Evolutionary conservation across 2,888 invertebrate species (phyloP).

Genomic region (Gisinianus flammeolus): DNA sequence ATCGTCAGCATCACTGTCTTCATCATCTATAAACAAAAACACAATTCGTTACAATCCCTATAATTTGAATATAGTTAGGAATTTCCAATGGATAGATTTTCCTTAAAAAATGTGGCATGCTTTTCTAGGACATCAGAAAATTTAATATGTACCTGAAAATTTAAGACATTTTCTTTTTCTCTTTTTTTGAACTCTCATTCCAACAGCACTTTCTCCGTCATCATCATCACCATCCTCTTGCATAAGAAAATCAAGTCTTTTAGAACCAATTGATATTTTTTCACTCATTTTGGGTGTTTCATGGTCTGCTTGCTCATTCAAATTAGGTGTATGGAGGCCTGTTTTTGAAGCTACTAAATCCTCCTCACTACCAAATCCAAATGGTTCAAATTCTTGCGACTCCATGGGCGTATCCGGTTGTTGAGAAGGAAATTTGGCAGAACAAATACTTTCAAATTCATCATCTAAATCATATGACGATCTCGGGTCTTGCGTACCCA

Average conservation of each 20-base stretch:
- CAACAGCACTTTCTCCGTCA: slow-evolving; percentile 58
- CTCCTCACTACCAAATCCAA: slow-evolving; percentile 50
- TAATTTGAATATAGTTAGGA: too few relatives aligned
- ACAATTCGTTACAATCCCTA: too few relatives aligned
- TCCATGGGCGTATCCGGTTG: slow-evolving; percentile 59
- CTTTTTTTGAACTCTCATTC: slow-evolving; percentile 50
- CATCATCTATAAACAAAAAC: slow-evolving; percentile 33
- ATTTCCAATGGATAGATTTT: too few relatives aligned
- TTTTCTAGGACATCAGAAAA: too few relatives aligned
- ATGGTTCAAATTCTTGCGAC: slow-evolving; percentile 45
- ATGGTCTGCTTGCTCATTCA: background rate
- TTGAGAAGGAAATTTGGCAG: slow-evolving; percentile 67
- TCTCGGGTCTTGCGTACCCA: slow-evolving; percentile 8
- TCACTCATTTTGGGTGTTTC: slow-evolving; percentile 29
- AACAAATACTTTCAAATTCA: slow-evolving; percentile 62
- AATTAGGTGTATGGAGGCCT: background rate
- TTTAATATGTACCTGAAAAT: slow-evolving; percentile 64
- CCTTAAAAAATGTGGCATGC: too few relatives aligned
- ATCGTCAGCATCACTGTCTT: slow-evolving; percentile 27
- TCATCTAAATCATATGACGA: slow-evolving; percentile 9
- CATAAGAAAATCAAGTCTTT: slow-evolving; percentile 1
- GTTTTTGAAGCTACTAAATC: slow-evolving; percentile 28
- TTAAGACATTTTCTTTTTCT: slow-evolving; percentile 62
- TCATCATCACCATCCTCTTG: slow-evolving; percentile 59
- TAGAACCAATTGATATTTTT: background rate